Evolutionary conservation across 2,113 vertebrate genomes (phyloP), one percentile per base, ranked within the genome.

Genomic region (Perca fluviatilis): DNA sequence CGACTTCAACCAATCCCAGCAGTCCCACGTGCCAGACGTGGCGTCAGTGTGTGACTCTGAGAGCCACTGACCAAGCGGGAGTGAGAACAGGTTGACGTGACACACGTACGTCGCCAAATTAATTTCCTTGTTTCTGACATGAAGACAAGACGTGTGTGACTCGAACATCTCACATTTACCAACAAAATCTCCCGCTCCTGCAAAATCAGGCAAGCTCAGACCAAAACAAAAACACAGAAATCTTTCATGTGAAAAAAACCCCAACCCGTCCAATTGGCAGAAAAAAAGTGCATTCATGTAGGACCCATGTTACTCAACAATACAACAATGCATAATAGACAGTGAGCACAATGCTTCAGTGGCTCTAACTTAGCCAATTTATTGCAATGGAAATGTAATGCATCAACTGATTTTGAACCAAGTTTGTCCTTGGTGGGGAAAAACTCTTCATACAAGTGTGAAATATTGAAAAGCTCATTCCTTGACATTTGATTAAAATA

Each of bases 401-500:
- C 4, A 65, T n/a, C 11, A 14, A 46, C 18, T 15, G 5, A 18
- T n/a, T 9, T 53, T 70, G 43, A 57, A 78, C n/a, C 19, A 4
- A 70, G 8, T 43, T 62, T 68, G 68, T 63, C 68, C 53, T 75
- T 58, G 21, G 12, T 27, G 14, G 3, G 60, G 25, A 2, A 8
- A 43, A 56, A 30, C 3, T 23, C 4, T 49, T 53, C 15, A 21
- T 1, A 7, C 49, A 58, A 50, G 4, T 40, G 8, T 54, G 19
- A 75, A 50, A 69, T 56, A 53, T 50, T 67, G 40, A 74, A 82
- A 72, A 50, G 27, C 6, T 19, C 7, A 40, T 81, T 65, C 16
- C 53, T 80, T 80, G 79, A 53, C 54, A 61, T 88, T 77, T 78
- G 68, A 80, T 83, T 75, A 46, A 62, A 76, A 57, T 30, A 18